phyloP scores from a whole-genome alignment of 2,113 vertebrate genomes.

The Rhegmatorhina hoffmannsi region DNA sequence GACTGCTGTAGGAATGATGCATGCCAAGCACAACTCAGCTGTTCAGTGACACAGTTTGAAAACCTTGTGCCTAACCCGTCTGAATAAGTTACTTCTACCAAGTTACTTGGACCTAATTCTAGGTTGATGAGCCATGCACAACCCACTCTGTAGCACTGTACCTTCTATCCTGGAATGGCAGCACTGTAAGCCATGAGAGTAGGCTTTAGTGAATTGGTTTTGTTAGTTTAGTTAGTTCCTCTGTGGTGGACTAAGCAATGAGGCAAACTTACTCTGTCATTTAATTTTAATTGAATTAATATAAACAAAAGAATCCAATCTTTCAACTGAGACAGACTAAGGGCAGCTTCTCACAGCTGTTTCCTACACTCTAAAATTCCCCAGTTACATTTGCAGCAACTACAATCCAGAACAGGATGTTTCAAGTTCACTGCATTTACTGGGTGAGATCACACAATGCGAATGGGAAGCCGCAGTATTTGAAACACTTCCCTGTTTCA shows the following conservation, averaged over 20 bases:
- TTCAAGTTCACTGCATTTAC: background rate
- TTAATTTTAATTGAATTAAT: background rate
- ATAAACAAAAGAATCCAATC: background rate
- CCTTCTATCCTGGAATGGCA: background rate
- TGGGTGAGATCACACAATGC: rapidly evolving
- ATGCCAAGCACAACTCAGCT: background rate
- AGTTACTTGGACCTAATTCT: background rate
- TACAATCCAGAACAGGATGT: background rate
- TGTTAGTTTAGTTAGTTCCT: background rate
- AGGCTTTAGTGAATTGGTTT: background rate
- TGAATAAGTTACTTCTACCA: background rate
- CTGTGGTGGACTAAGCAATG: background rate
- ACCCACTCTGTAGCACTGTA: background rate
- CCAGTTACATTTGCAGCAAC: background rate
- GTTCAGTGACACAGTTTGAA: background rate
- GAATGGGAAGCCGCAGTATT: background rate
- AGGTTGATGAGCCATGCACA: background rate
- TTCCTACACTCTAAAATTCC: background rate
- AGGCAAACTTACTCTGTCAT: background rate
- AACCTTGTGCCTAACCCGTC: background rate
- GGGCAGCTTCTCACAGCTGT: background rate
- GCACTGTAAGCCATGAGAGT: background rate
- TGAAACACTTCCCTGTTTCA: background rate
- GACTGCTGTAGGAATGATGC: background rate
- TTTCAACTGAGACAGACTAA: background rate